Percentiles rank a stretch among this genome's conserved stretches.
phyloP scores from a whole-genome alignment of 2,888 invertebrate genomes.

The Chrysolina haemoptera region DNA sequence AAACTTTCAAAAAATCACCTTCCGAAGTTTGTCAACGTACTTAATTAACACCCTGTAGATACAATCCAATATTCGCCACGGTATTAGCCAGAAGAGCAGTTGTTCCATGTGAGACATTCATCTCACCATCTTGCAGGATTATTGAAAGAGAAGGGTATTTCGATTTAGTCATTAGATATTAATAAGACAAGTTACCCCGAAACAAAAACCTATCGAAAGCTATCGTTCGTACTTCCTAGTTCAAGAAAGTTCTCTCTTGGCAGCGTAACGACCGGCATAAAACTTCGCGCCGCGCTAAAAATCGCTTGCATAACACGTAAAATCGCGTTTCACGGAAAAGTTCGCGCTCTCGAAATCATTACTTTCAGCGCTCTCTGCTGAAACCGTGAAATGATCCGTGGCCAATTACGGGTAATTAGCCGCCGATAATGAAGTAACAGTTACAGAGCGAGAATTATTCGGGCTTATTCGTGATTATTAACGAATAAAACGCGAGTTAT shows the following conservation, averaged over 20 bases:
- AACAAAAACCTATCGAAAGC: too few relatives aligned
- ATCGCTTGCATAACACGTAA: constrained; percentile 1
- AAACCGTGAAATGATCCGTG: constrained; percentile 19
- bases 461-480: constrained; percentile 14
- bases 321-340: constrained; percentile 14
- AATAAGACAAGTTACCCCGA: too few relatives aligned
- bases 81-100: too few relatives aligned
- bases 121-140: too few relatives aligned
- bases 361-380: constrained; percentile 2
- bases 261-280: background rate
- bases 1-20: too few relatives aligned
- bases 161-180: too few relatives aligned
- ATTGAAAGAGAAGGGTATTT: too few relatives aligned
- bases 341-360: background rate
- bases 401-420: constrained; percentile 6
- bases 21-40: too few relatives aligned
- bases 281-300: background rate
- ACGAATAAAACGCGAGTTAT: background rate
- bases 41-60: too few relatives aligned
- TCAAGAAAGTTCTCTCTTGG: background rate
- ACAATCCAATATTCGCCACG: too few relatives aligned
- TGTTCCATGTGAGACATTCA: too few relatives aligned
- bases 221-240: background rate
- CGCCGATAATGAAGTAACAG: constrained; percentile 11
- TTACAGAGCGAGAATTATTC: constrained; percentile 8